Conservation (phyloP, 2,113 vertebrate genomes). For the Colius striatus region DNA sequence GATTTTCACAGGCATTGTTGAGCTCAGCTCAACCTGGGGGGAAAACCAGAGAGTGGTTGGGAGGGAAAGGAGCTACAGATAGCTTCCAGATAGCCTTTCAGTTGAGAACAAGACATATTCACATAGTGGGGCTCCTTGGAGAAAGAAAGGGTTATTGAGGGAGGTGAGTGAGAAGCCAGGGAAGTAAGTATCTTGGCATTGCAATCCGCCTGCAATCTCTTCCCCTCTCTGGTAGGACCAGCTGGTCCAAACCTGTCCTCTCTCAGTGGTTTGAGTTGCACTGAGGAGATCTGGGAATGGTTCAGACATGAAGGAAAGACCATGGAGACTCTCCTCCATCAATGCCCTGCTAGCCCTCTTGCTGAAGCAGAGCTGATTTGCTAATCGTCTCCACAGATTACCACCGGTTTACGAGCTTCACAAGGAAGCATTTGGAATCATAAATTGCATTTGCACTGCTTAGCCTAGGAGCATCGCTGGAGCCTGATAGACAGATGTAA, state of each 20-base stretch:
- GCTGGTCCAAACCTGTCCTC: neutral
- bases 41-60: neutral
- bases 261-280: neutral
- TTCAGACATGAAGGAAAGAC: neutral
- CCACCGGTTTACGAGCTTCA: neutral
- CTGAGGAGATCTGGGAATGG: neutral
- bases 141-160: neutral
- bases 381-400: constrained; percentile 4
- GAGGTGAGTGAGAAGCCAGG: neutral
- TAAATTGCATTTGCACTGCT: neutral
- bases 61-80: neutral
- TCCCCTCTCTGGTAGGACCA: neutral
- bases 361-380: neutral
- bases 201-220: neutral
- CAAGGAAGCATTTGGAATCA: neutral
- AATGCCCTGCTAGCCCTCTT: neutral
- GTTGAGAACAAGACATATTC: neutral
- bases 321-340: neutral
- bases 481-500: neutral
- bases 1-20: neutral
- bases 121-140: neutral
- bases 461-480: neutral
- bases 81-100: neutral
- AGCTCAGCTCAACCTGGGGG: neutral
- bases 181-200: neutral